Evolutionary conservation across 1,140 invertebrate species (phyloP).

Genomic region (Rhopalosiphum maidis): DNA sequence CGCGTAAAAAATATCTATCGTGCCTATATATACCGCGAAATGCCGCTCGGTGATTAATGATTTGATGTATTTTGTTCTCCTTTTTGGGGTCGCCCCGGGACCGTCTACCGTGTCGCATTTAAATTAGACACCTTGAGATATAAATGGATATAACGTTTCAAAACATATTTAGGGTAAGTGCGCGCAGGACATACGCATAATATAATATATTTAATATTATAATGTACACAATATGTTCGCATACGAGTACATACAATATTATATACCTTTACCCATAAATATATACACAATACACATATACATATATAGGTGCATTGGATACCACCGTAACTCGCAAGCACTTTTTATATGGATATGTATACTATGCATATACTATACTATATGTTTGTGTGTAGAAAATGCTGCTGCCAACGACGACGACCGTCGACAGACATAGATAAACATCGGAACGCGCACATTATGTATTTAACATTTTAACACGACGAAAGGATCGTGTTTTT

Average conservation of each 20-base stretch:
- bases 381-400: background rate
- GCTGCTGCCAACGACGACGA: conserved; percentile 2
- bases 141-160: conserved; percentile 56
- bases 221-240: background rate
- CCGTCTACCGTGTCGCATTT: conserved; percentile 41
- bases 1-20: background rate
- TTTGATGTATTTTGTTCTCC: conserved; percentile 49
- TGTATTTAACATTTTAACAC: conserved; percentile 46
- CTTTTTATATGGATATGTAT: background rate
- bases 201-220: background rate
- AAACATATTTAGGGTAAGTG: conserved; percentile 56
- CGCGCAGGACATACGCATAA: background rate
- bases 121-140: conserved; percentile 53
- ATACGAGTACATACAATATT: background rate
- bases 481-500: conserved; percentile 41
- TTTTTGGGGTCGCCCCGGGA: background rate
- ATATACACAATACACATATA: background rate
- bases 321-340: background rate
- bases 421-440: background rate
- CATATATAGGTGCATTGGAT: background rate
- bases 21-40: conserved; percentile 38
- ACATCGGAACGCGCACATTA: conserved; percentile 7
- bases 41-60: conserved; percentile 52
- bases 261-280: background rate
- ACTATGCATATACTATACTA: background rate